Percentiles rank a stretch among this genome's conserved stretches.
These are phyloP conservation scores for Lamellibrachia luymesi DNA, from an alignment of 1,140 invertebrate species.

Conservation along the genomic window DNA sequence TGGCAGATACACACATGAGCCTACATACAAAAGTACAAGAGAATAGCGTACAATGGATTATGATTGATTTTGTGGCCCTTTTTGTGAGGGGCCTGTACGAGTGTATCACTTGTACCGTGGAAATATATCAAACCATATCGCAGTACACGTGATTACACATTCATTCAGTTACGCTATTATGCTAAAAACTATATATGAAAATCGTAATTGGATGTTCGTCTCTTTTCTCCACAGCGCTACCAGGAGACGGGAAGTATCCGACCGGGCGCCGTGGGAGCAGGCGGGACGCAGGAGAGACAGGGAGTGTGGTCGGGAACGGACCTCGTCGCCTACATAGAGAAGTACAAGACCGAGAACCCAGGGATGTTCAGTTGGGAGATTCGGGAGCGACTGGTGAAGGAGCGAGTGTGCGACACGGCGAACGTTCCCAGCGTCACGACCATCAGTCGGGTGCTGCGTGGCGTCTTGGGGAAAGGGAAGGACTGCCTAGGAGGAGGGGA, in stretches of 20 bases:
- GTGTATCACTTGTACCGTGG: too few species aligned
- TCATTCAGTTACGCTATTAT: too few species aligned
- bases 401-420: constrained; percentile 96
- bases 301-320: constrained; percentile 78
- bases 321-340: constrained; percentile 90
- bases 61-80: too few species aligned
- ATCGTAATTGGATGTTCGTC: too few species aligned
- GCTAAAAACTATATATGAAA: too few species aligned
- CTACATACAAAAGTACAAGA: too few species aligned
- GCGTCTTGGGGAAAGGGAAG: not conserved
- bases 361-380: constrained; percentile 99
- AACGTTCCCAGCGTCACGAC: constrained; percentile 96
- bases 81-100: too few species aligned
- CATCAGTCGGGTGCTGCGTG: constrained; percentile 80
- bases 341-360: constrained; percentile 97
- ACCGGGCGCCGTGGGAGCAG: constrained; percentile 89
- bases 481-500: not conserved
- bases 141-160: too few species aligned
- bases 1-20: too few species aligned
- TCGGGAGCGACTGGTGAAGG: constrained; percentile 89
- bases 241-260: constrained; percentile 83
- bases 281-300: constrained; percentile 96
- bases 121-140: too few species aligned
- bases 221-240: constrained; percentile 30
- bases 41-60: too few species aligned